Percentiles rank a stretch among this genome's conserved stretches.
Conservation (phyloP, 2,797 vertebrate species). For the Chanos chanos region DNA sequence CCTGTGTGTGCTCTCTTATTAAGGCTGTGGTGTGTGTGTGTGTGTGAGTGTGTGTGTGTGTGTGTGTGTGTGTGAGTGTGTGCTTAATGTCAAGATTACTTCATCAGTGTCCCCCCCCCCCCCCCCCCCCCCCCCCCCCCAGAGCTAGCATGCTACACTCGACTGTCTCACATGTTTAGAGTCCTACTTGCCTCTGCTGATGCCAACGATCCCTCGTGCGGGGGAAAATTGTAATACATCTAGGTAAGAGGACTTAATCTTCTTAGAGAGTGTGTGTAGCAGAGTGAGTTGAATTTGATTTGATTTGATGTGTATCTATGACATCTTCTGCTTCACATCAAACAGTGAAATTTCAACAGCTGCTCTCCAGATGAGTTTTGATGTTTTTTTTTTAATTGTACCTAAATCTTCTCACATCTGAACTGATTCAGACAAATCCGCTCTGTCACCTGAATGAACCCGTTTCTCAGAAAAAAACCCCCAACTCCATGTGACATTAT, state of each 20-base stretch:
- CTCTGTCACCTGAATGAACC: conserved; percentile 64
- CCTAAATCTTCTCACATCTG: conserved; percentile 66
- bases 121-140: too few species aligned
- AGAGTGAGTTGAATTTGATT: conserved; percentile 62
- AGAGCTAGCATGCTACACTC: conserved; percentile 15
- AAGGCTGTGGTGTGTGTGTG: too few species aligned
- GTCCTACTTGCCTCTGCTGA: conserved; percentile 25
- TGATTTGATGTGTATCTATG: conserved; percentile 67
- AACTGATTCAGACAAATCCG: conserved; percentile 71
- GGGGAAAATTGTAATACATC: conserved; percentile 44
- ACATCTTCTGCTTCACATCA: conserved; percentile 61
- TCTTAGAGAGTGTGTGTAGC: conserved; percentile 53
- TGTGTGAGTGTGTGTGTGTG: not conserved
- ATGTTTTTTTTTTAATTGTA: conserved; percentile 23
- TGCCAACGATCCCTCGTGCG: conserved; percentile 28
- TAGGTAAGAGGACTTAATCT: conserved; percentile 66
- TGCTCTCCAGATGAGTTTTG: conserved; percentile 68
- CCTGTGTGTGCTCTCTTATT: conserved; percentile 18
- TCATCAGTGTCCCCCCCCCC: too few species aligned
- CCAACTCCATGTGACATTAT: conserved; percentile 73
- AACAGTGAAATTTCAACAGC: conserved; percentile 69
- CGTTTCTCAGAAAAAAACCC: conserved; percentile 70
- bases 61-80: conserved; percentile 20
- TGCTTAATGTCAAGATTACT: conserved; percentile 29
- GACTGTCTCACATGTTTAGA: conserved; percentile 30